Conservation (phyloP, 2,113 vertebrate species). For the Pleuronectes platessa region DNA sequence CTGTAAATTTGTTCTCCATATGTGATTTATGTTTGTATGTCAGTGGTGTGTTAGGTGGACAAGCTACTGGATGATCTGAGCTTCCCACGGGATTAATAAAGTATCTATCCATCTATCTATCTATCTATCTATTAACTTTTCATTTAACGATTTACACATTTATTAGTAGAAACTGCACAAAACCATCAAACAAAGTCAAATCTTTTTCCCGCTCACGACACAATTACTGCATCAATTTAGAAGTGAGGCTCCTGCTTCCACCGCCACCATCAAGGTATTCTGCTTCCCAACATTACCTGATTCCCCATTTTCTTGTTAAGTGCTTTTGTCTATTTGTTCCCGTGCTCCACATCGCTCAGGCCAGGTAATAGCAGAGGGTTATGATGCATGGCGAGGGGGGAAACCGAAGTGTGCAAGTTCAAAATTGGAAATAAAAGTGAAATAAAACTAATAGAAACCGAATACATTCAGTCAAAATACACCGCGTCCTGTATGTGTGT, state of each 20-base stretch:
- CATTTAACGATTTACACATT: too few relatives aligned
- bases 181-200: too few relatives aligned
- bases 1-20: too few relatives aligned
- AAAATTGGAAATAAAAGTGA: constrained; percentile 42
- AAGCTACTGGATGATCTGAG: too few relatives aligned
- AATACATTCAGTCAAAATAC: constrained; percentile 36
- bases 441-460: constrained; percentile 51
- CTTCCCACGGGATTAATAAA: too few relatives aligned
- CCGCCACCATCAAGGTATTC: neutral
- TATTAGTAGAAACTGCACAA: too few relatives aligned
- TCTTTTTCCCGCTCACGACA: neutral
- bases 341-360: neutral
- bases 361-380: constrained; percentile 2
- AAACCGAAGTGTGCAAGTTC: constrained; percentile 25
- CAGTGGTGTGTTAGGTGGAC: too few relatives aligned
- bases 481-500: neutral
- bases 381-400: neutral
- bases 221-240: neutral
- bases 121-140: too few relatives aligned
- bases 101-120: too few relatives aligned
- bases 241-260: neutral
- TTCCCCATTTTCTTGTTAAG: neutral
- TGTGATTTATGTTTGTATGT: too few relatives aligned
- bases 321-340: neutral
- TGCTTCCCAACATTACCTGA: neutral